These are phyloP conservation scores for Drosophila watanabei DNA, from an alignment of 1,140 invertebrate species.

Conservation along the genomic window DNA sequence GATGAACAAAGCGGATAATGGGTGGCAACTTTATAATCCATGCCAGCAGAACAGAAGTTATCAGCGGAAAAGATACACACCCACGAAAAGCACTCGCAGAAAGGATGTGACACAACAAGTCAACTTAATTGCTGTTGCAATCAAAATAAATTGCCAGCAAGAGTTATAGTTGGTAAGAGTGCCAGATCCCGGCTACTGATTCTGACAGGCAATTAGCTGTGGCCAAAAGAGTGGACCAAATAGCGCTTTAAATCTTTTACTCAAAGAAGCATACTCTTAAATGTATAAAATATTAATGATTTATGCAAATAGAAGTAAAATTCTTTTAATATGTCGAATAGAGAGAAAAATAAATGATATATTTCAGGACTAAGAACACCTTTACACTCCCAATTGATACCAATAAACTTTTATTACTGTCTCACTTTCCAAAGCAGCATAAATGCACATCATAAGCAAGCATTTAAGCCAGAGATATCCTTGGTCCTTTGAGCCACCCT, in stretches of 20 bases:
- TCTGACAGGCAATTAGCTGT: slow-evolving; percentile 22
- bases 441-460: neutral
- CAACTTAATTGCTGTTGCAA: slow-evolving; percentile 46
- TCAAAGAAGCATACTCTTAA: neutral
- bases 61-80: slow-evolving; percentile 10
- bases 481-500: slow-evolving; percentile 6
- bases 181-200: slow-evolving; percentile 7
- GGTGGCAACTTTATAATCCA: slow-evolving; percentile 17
- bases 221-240: slow-evolving; percentile 1
- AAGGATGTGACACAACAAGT: slow-evolving; percentile 29
- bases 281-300: neutral
- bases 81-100: slow-evolving; percentile 10
- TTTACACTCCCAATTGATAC: neutral
- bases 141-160: slow-evolving; percentile 31
- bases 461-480: neutral
- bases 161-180: neutral
- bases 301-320: too few species aligned
- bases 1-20: slow-evolving; percentile 22
- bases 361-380: neutral
- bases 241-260: neutral
- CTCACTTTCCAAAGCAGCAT: slow-evolving; percentile 1
- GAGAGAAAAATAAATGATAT: neutral
- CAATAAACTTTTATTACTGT: slow-evolving; percentile 5
- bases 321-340: neutral
- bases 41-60: slow-evolving; percentile 5